These are phyloP conservation scores for Rhabdophis nuchalis DNA, from an alignment of 2,797 vertebrate species.

Conservation along the genomic window DNA sequence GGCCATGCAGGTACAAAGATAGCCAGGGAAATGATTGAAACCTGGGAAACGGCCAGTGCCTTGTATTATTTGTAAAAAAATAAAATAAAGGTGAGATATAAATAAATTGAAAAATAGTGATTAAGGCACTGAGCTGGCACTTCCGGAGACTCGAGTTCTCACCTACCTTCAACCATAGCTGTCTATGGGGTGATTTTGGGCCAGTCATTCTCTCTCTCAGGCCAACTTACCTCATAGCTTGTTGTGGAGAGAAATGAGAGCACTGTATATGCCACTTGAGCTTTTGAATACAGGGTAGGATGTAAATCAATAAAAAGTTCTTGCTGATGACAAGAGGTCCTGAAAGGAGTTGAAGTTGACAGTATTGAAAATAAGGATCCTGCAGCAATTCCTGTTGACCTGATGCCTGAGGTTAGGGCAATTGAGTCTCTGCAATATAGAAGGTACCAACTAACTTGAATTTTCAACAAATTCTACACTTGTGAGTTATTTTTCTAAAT, in stretches of 20 bases:
- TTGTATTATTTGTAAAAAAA: neutral
- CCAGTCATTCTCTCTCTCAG: neutral
- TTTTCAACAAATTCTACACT: neutral
- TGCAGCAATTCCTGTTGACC: neutral
- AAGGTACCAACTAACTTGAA: neutral
- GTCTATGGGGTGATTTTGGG: neutral
- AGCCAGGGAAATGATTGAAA: no score
- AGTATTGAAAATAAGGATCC: neutral
- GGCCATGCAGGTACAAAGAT: no score
- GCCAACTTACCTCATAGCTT: neutral
- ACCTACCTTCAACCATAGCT: neutral
- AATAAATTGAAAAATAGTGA: neutral
- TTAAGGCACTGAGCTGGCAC: neutral
- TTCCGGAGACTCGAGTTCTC: neutral
- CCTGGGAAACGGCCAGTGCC: no score
- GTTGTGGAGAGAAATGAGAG: neutral
- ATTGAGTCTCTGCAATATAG: neutral
- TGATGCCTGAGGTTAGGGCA: neutral
- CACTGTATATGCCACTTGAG: neutral
- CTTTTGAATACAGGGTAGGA: neutral
- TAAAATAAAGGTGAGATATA: neutral
- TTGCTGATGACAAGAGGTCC: neutral
- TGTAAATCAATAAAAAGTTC: neutral
- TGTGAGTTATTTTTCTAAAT: neutral
- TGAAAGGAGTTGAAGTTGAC: neutral